Percentiles rank a stretch among this genome's conserved stretches.
phyloP scores from a whole-genome alignment of 2,113 vertebrate species.

The Pseudopodoces humilis region DNA sequence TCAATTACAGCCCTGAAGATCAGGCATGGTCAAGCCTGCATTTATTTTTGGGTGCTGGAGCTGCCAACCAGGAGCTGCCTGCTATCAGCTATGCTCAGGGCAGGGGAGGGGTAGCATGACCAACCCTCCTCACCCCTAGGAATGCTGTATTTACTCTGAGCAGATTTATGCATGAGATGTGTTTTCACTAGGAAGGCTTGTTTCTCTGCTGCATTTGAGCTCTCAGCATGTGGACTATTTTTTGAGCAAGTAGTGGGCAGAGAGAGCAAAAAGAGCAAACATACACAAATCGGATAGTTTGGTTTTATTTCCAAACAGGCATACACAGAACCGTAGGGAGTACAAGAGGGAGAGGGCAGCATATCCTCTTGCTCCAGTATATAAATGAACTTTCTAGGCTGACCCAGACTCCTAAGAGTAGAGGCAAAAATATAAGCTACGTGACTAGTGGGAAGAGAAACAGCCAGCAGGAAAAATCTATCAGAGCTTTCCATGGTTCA shows the following conservation, averaged over 20 bases:
- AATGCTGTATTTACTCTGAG: not conserved
- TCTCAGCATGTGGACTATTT: not conserved
- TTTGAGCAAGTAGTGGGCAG: conserved; percentile 5
- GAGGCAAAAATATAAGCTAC: conserved; percentile 17
- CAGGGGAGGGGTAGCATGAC: not conserved
- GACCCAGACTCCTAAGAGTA: not conserved
- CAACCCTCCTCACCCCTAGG: not conserved
- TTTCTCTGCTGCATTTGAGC: not conserved
- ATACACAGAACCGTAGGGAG: not conserved
- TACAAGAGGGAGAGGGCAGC: not conserved
- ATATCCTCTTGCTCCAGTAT: not conserved
- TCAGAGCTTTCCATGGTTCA: conserved; percentile 56
- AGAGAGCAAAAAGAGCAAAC: not conserved
- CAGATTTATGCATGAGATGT: not conserved
- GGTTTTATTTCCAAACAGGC: not conserved
- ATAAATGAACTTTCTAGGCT: not conserved
- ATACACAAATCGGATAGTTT: not conserved
- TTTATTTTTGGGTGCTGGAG: not conserved
- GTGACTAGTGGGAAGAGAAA: conserved; percentile 35
- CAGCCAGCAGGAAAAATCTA: conserved; percentile 55
- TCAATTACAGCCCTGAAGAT: not conserved
- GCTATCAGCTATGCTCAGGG: not conserved
- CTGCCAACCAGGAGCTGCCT: not conserved
- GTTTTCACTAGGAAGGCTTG: not conserved
- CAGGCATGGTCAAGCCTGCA: not conserved